A percentile compares a stretch with the other conserved stretches of the same genome.
These are phyloP conservation scores for Trypoxylon attenuatum DNA, from an alignment of 2,888 invertebrate genomes.

Conservation along the genomic window DNA sequence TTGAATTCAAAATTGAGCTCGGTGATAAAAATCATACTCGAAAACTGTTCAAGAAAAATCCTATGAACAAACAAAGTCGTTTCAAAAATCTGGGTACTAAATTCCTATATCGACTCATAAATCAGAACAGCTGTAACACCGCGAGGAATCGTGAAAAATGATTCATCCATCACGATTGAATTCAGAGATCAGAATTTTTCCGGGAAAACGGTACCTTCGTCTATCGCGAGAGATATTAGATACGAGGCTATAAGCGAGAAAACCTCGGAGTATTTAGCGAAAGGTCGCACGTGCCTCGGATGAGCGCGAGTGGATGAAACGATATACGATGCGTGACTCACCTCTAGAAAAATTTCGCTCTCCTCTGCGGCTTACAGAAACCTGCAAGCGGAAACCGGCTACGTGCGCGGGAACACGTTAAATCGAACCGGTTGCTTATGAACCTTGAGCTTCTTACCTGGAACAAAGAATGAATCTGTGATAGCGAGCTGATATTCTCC, in stretches of 20 bases:
- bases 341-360: conserved; percentile 26
- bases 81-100: too few relatives aligned
- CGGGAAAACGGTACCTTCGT: neutral
- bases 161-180: too few relatives aligned
- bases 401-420: conserved; percentile 9
- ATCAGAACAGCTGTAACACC: too few relatives aligned
- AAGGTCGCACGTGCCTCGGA: conserved; percentile 25
- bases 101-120: too few relatives aligned
- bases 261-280: conserved; percentile 14
- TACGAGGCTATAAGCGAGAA: neutral
- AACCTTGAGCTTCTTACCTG: conserved; percentile 19
- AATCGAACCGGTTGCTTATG: neutral
- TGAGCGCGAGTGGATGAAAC: conserved; percentile 19
- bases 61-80: too few relatives aligned
- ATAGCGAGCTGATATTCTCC: too few relatives aligned
- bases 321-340: conserved; percentile 31
- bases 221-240: neutral
- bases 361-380: neutral
- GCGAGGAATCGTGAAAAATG: too few relatives aligned
- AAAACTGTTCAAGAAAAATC: too few relatives aligned
- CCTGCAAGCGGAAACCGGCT: conserved; percentile 7
- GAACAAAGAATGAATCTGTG: conserved; percentile 3
- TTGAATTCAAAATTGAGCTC: too few relatives aligned
- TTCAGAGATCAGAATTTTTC: too few relatives aligned
- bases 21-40: too few relatives aligned